Evolutionary conservation across 2,113 vertebrate species (phyloP).

Genomic region (Xerus inauris): DNA sequence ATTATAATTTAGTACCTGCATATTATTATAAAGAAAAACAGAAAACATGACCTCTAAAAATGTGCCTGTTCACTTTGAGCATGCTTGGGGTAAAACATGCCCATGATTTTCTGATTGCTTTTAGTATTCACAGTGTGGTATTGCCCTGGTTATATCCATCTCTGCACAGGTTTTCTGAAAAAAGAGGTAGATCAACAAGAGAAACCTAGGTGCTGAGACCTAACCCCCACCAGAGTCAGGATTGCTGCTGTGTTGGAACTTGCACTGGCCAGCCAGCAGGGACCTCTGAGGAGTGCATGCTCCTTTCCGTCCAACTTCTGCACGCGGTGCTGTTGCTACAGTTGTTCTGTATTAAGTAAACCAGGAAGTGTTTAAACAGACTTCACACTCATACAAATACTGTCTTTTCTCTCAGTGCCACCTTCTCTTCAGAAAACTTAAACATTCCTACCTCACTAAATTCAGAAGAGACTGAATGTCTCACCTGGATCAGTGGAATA

Average conservation of each 20-base stretch:
- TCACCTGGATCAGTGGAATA: not conserved
- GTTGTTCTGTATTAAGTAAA: not conserved
- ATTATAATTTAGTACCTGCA: not conserved
- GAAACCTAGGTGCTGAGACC: not conserved
- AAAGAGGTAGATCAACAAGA: not conserved
- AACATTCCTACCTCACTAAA: not conserved
- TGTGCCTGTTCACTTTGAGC: not conserved
- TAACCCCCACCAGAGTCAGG: not conserved
- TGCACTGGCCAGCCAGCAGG: rapidly evolving
- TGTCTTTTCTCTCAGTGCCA: not conserved
- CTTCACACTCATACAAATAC: not conserved
- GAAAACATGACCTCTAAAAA: too few relatives aligned
- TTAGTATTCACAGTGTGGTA: not conserved
- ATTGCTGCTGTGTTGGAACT: too few relatives aligned
- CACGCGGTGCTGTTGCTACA: rapidly evolving
- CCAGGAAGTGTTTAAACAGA: not conserved
- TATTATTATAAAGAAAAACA: not conserved
- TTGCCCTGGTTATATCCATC: not conserved
- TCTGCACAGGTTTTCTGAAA: not conserved
- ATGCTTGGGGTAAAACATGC: not conserved
- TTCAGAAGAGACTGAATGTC: not conserved
- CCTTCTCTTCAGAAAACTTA: not conserved
- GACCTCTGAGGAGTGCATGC: rapidly evolving
- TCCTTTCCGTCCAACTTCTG: not conserved
- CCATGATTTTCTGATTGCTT: not conserved